phyloP scores from a whole-genome alignment of 1,140 invertebrate species.

The Temnothorax nylanderi region DNA sequence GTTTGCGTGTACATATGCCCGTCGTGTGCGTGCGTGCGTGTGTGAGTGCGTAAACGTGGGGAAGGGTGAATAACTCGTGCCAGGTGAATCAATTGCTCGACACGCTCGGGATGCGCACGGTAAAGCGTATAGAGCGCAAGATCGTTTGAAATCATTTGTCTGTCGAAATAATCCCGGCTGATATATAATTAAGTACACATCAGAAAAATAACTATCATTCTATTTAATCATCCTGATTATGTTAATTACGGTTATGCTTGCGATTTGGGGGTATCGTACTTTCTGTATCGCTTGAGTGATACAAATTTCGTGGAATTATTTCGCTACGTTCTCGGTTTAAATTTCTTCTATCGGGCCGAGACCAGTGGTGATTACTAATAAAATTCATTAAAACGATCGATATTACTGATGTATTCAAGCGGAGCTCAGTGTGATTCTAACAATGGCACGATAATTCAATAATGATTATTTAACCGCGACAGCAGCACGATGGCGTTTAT shows the following conservation, averaged over 20 bases:
- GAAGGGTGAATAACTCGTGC: slow-evolving; percentile 56
- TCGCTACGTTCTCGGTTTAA: neutral
- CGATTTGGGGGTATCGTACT: neutral
- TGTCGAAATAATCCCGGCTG: neutral
- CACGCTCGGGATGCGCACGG: neutral
- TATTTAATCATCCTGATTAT: neutral
- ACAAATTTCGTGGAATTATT: neutral
- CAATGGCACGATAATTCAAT: slow-evolving; percentile 51
- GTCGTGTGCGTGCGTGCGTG: neutral
- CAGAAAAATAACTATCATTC: neutral
- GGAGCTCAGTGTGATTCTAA: slow-evolving; percentile 37
- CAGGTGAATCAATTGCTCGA: slow-evolving; percentile 48
- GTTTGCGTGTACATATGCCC: neutral
- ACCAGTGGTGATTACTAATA: slow-evolving; percentile 19
- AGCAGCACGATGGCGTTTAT: slow-evolving; percentile 33
- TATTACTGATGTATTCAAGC: slow-evolving; percentile 38
- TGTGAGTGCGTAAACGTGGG: slow-evolving; percentile 39
- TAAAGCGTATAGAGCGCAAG: neutral
- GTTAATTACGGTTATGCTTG: neutral
- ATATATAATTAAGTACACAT: neutral
- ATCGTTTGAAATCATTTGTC: neutral
- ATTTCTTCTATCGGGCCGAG: slow-evolving; percentile 7
- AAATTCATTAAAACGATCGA: slow-evolving; percentile 46
- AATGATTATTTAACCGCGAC: slow-evolving; percentile 60
- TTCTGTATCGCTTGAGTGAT: neutral